Evolutionary conservation across 1,140 invertebrate species (phyloP).

Genomic region (Drosophila pseudoobscura): DNA sequence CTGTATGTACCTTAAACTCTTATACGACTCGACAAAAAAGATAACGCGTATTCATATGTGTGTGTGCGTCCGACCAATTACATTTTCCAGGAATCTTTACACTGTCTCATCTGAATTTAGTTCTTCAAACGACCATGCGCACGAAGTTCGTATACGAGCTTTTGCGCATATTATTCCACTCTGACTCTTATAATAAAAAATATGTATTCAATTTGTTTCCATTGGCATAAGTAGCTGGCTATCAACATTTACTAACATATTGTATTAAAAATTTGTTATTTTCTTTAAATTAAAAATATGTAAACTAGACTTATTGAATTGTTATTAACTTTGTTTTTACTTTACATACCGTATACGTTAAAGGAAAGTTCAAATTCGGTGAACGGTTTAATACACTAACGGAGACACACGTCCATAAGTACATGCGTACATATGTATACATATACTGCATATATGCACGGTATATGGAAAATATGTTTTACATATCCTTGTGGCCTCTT

Average conservation of each 20-base stretch:
- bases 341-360: background rate
- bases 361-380: background rate
- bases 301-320: conserved; percentile 12
- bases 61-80: too few species aligned
- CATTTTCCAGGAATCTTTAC: too few species aligned
- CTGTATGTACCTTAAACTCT: too few species aligned
- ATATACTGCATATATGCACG: too few species aligned
- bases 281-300: conserved; percentile 14
- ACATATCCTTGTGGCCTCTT: conserved; percentile 6
- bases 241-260: conserved; percentile 32
- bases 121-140: conserved; percentile 33
- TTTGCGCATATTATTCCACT: conserved; percentile 13
- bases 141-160: conserved; percentile 35
- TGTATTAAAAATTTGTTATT: conserved; percentile 17
- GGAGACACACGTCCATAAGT: too few species aligned
- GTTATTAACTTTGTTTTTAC: background rate
- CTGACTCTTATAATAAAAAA: conserved; percentile 48
- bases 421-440: background rate
- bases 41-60: too few species aligned
- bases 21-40: too few species aligned
- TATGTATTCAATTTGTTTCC: conserved; percentile 52
- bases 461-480: too few species aligned
- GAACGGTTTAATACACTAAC: too few species aligned
- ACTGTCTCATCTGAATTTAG: too few species aligned
- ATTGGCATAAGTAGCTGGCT: conserved; percentile 38